Percentiles rank a stretch among this genome's conserved stretches.
Evolutionary conservation across 2,797 vertebrate genomes (phyloP).

Genomic region (Onychomys torridus): DNA sequence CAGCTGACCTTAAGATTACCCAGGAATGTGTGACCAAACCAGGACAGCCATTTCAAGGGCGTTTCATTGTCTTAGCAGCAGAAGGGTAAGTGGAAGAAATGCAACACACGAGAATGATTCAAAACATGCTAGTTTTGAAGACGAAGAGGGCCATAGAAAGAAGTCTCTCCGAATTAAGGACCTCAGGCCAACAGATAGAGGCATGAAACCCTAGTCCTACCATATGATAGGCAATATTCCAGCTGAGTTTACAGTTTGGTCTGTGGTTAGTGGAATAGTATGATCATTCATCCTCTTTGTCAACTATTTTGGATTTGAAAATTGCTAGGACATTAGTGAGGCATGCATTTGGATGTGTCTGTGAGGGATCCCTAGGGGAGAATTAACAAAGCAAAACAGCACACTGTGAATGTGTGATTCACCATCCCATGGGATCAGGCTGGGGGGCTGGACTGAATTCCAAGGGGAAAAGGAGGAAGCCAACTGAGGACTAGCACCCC

Average conservation of each 20-base stretch:
- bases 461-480: not conserved
- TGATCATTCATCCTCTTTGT: not conserved
- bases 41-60: not conserved
- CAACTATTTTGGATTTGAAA: not conserved
- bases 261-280: not conserved
- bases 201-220: not conserved
- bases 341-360: not conserved
- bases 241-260: not conserved
- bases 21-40: not conserved
- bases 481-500: not conserved
- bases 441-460: not conserved
- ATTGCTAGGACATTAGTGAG: not conserved
- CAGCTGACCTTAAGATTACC: not conserved
- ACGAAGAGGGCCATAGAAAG: not conserved
- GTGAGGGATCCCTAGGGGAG: not conserved
- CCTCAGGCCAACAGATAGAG: not conserved
- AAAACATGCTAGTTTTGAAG: not conserved
- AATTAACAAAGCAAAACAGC: not conserved
- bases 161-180: not conserved
- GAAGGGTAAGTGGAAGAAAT: not conserved
- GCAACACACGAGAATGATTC: not conserved
- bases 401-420: not conserved
- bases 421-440: not conserved
- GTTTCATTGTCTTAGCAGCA: slow-evolving; percentile 1
- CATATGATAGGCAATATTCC: not conserved